Conservation (phyloP, 2,888 invertebrate species). For the Pachymerium ferrugineum region DNA sequence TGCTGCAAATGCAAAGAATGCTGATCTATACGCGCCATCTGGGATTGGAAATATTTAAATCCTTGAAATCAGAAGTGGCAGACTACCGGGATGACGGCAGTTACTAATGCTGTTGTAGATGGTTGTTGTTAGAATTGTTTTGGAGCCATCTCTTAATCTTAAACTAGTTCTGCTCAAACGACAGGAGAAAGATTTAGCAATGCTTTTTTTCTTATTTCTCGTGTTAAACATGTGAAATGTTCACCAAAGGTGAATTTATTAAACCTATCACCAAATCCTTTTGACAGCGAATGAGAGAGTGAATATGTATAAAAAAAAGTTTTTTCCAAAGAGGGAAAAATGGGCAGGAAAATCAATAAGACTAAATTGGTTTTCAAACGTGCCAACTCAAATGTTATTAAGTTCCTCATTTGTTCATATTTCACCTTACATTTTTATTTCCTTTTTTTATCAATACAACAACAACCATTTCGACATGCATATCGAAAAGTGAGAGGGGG, state of each 20-base stretch:
- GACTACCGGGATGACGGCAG: too few relatives aligned
- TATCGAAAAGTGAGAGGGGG: background rate
- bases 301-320: background rate
- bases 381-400: constrained; percentile 11
- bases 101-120: too few relatives aligned
- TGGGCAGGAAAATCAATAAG: background rate
- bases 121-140: too few relatives aligned
- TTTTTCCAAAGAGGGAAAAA: background rate
- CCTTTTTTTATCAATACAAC: background rate
- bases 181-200: too few relatives aligned
- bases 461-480: background rate
- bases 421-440: constrained; percentile 21
- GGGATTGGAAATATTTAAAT: too few relatives aligned
- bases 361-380: constrained; percentile 18
- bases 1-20: too few relatives aligned
- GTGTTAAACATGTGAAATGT: background rate
- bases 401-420: constrained; percentile 6
- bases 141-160: too few relatives aligned
- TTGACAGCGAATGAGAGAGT: constrained; percentile 5
- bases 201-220: background rate
- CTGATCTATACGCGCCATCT: too few relatives aligned
- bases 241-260: constrained; percentile 11
- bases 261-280: constrained; percentile 18
- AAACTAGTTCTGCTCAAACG: too few relatives aligned
- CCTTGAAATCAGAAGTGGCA: too few relatives aligned